Evolutionary conservation across 2,888 invertebrate species (phyloP).

Genomic region (Hirudinaria manillensis): DNA sequence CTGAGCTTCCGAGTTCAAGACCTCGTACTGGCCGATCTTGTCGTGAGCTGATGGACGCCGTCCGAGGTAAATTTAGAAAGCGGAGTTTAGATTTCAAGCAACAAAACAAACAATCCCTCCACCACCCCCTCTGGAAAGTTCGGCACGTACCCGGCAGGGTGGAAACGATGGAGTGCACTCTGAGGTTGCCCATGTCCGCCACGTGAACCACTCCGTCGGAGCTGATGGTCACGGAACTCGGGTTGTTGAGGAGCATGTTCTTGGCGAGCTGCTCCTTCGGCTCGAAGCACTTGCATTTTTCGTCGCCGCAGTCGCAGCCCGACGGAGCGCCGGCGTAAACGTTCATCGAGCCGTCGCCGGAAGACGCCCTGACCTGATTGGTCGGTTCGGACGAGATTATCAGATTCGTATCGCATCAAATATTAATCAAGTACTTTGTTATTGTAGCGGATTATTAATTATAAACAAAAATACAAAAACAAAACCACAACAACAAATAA

Average conservation of each 20-base stretch:
- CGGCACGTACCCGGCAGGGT: constrained; percentile 43
- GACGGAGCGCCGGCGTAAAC: constrained; percentile 85
- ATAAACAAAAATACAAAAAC: too few species aligned
- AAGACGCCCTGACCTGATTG: constrained; percentile 64
- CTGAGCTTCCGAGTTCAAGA: constrained; percentile 84
- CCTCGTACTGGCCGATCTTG: constrained; percentile 66
- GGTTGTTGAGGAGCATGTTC: constrained; percentile 86
- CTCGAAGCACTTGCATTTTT: constrained; percentile 79
- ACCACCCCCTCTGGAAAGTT: neutral
- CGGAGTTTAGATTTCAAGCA: neutral
- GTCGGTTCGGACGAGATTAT: too few species aligned
- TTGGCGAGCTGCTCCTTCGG: constrained; percentile 64
- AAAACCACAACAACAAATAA: too few species aligned
- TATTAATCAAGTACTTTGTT: neutral
- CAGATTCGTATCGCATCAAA: neutral
- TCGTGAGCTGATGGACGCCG: constrained; percentile 34
- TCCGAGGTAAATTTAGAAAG: neutral
- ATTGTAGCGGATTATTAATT: too few species aligned
- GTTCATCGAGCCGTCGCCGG: constrained; percentile 84
- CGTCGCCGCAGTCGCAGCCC: constrained; percentile 54
- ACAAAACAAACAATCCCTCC: neutral
- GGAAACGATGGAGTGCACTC: constrained; percentile 62
- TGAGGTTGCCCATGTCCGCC: constrained; percentile 75
- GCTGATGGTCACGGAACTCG: constrained; percentile 76
- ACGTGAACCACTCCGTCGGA: constrained; percentile 92